Conservation (phyloP, 1,140 invertebrate species). For the Aphelenchoides avenae region DNA sequence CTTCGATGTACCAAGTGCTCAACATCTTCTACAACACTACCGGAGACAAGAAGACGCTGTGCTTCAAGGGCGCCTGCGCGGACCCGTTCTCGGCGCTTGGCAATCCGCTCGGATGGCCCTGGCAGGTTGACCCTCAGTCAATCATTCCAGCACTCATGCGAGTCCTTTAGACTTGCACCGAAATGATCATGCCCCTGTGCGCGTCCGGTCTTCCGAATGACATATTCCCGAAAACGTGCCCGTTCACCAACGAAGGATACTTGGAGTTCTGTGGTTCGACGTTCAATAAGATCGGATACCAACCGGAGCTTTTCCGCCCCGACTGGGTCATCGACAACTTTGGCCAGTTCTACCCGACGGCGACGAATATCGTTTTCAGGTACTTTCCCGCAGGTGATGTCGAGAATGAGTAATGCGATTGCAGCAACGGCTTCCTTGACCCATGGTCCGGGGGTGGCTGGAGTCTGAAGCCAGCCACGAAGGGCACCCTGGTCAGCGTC, state of each 20-base stretch:
- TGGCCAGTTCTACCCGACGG: constrained; percentile 76
- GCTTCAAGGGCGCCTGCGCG: constrained; percentile 5
- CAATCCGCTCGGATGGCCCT: constrained; percentile 39
- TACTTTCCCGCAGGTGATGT: too few species aligned
- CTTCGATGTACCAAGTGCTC: constrained; percentile 32
- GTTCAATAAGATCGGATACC: constrained; percentile 61
- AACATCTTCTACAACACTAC: constrained; percentile 40
- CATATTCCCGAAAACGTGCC: constrained; percentile 27
- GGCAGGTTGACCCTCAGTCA: constrained; percentile 33
- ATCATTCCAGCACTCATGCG: not conserved
- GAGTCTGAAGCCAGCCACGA: constrained; percentile 26
- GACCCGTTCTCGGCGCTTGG: constrained; percentile 31
- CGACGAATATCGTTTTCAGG: constrained; percentile 63
- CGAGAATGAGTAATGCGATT: not conserved
- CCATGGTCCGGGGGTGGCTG: constrained; percentile 68
- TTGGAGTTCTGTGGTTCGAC: constrained; percentile 69
- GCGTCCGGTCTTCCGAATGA: constrained; percentile 13
- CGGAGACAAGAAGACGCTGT: constrained; percentile 10
- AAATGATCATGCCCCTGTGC: constrained; percentile 94
- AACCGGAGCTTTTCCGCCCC: constrained; percentile 58
- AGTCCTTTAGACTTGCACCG: constrained; percentile 71
- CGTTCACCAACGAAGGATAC: constrained; percentile 78
- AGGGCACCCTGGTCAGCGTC: constrained; percentile 65
- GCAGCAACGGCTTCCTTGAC: constrained; percentile 81
- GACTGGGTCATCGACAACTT: constrained; percentile 72